Base-by-base conservation (phyloP, 2,797 vertebrate species). In the Microctenopoma steveboyesi region DNA sequence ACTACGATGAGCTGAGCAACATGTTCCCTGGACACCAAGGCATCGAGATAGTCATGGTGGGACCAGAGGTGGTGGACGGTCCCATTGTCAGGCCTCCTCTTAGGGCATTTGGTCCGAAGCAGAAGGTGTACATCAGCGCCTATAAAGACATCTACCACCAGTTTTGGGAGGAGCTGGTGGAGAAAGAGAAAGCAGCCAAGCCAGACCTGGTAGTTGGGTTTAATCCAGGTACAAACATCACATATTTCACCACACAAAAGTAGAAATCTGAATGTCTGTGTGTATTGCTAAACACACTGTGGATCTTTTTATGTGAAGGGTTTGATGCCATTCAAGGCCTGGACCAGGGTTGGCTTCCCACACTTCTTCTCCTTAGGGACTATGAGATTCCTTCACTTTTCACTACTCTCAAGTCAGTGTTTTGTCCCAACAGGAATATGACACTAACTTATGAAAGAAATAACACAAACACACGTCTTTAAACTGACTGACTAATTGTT, bases 131-230 rank as follows among this genome's bases (percentile, higher is more conserved):
- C 72, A 90, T 98, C 85, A 97, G 95, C 30, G 92, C 94, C 77
- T 95, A 96, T 77, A 96, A 92, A 74, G 95, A 46, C 3, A 89
- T 94, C 51, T 98, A 98, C 78, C 98, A 99, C 0, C 87, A 96
- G 81, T 98, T 98, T 92, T 99, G 97, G 96, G 98, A 99, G 82
- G 95, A 95, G 3, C 76, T 95, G 0, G 93, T 98, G 86, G 96
- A 98, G 89, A 96, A 90, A 46, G 92, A 94, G 69, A 90, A 93
- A 72, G 94, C 92, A 0, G 73, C 94, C 13, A 94, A 81, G 59
- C 97, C 97, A 0, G 95, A 97, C 69, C 84, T 98, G 51, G 96
- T 98, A 72, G 94, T 96, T 13, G 96, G 96, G 59, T 98, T 98
- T 80, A 93, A 98, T 76, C 97, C 97, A 1, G 96, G 97, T 98